phyloP scores from a whole-genome alignment of 2,113 vertebrate species.

The Etheostoma cragini region DNA sequence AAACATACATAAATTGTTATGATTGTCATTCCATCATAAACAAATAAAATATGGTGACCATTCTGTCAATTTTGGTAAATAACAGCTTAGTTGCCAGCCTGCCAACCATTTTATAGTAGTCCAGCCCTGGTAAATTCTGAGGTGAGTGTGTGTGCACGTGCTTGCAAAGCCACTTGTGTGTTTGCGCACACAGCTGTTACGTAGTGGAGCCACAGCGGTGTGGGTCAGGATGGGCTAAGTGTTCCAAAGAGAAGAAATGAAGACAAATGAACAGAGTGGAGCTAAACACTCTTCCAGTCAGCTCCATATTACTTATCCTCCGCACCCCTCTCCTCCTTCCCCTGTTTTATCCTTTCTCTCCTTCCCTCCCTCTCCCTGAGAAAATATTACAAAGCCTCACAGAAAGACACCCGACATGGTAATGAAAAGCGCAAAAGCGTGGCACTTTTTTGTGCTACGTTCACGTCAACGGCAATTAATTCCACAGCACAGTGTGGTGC shows the following conservation, averaged over 20 bases:
- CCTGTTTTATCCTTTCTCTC: background rate
- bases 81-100: slow-evolving; percentile 13
- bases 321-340: background rate
- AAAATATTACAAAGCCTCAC: slow-evolving; percentile 71
- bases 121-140: slow-evolving; percentile 9
- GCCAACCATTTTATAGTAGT: slow-evolving; percentile 35
- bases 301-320: slow-evolving; percentile 70
- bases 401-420: slow-evolving; percentile 50
- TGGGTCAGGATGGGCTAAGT: slow-evolving; percentile 71
- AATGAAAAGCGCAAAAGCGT: slow-evolving; percentile 77
- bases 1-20: background rate
- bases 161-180: slow-evolving; percentile 36
- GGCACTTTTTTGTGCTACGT: slow-evolving; percentile 70
- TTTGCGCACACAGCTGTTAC: slow-evolving; percentile 52
- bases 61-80: slow-evolving; percentile 36
- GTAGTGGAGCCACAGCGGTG: slow-evolving; percentile 38
- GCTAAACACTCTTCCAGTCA: slow-evolving; percentile 71
- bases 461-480: slow-evolving; percentile 74
- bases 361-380: slow-evolving; percentile 31
- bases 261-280: slow-evolving; percentile 78
- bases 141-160: background rate
- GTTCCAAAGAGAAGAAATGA: slow-evolving; percentile 74
- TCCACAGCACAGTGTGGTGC: slow-evolving; percentile 45
- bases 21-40: slow-evolving; percentile 41
- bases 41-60: slow-evolving; percentile 42